Percentiles rank a stretch among this genome's conserved stretches.
Conservation (phyloP, 2,797 vertebrate species). For the Lagocephalus sceleratus region DNA sequence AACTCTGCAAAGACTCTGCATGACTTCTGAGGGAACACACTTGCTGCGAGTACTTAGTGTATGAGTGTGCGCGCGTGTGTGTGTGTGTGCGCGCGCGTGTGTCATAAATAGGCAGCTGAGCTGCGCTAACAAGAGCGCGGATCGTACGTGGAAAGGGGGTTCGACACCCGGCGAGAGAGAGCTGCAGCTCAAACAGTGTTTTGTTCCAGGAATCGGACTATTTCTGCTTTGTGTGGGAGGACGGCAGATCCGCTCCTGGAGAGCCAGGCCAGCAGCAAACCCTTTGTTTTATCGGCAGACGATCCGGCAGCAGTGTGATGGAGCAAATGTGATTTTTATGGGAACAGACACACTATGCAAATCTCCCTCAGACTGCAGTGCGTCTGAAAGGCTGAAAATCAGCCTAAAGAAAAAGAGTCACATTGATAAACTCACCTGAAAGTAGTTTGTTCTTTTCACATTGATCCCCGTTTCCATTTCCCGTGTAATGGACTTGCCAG, state of each 20-base stretch:
- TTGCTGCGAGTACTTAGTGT: slow-evolving; percentile 7
- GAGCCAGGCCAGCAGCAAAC: slow-evolving; percentile 49
- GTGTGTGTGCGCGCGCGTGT: slow-evolving; percentile 15
- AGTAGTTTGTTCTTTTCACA: slow-evolving; percentile 49
- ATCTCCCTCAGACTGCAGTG: slow-evolving; percentile 15
- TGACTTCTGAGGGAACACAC: slow-evolving; percentile 48
- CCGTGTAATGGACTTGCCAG: slow-evolving; percentile 62
- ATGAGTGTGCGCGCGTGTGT: slow-evolving; percentile 1
- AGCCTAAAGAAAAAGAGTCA: slow-evolving; percentile 6
- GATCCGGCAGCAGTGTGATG: slow-evolving; percentile 32
- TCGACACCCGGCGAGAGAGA: slow-evolving; percentile 49
- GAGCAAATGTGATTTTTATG: slow-evolving; percentile 31
- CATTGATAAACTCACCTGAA: slow-evolving; percentile 24
- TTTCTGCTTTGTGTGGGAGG: slow-evolving; percentile 73
- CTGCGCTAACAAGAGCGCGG: slow-evolving; percentile 62
- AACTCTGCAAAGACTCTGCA: slow-evolving; percentile 52
- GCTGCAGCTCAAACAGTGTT: slow-evolving; percentile 60
- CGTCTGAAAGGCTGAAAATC: slow-evolving; percentile 5
- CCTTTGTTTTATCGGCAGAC: slow-evolving; percentile 59
- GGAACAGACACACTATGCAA: slow-evolving; percentile 34
- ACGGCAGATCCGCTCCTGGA: slow-evolving; percentile 54
- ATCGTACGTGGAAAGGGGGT: slow-evolving; percentile 45
- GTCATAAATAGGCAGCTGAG: slow-evolving; percentile 55
- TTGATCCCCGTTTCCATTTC: slow-evolving; percentile 66
- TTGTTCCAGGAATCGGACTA: slow-evolving; percentile 61